A percentile compares a stretch with the other conserved stretches of the same genome.
Conservation (phyloP, 2,888 invertebrate genomes). For the Conchocele bisecta region DNA sequence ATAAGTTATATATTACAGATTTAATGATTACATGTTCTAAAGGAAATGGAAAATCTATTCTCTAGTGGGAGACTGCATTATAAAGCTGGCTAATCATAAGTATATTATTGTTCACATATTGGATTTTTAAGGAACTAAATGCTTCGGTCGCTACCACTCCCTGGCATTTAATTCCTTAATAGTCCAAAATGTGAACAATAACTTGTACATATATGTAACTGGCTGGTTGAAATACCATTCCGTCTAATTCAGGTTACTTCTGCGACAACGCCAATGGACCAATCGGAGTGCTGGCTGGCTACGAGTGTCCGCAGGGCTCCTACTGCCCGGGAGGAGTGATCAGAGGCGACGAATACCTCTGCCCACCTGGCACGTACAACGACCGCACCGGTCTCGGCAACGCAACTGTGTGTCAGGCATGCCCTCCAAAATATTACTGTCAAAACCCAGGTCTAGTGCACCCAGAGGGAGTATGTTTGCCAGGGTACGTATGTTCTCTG, state of each 20-base stretch:
- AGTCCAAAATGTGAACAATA: no score
- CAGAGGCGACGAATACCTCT: slow-evolving; percentile 72
- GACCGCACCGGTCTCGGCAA: slow-evolving; percentile 67
- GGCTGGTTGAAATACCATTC: no score
- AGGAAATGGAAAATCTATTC: no score
- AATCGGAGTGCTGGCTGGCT: slow-evolving; percentile 67
- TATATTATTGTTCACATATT: no score
- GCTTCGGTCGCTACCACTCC: no score
- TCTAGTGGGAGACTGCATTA: no score
- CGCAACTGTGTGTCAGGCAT: slow-evolving; percentile 74
- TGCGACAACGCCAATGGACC: slow-evolving; percentile 74
- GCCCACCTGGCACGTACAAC: slow-evolving; percentile 79
- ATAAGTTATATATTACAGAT: no score
- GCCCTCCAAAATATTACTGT: slow-evolving; percentile 79
- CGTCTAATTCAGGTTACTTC: slow-evolving; percentile 75
- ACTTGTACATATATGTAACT: no score
- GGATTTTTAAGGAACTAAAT: no score
- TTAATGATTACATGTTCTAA: no score
- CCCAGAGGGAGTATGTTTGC: slow-evolving; percentile 78
- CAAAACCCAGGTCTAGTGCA: slow-evolving; percentile 74
- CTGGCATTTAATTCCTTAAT: no score
- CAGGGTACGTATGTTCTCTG: slow-evolving; percentile 74
- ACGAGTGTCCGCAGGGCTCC: slow-evolving; percentile 72
- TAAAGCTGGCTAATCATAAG: no score
- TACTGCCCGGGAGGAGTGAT: slow-evolving; percentile 74